Base-by-base conservation (phyloP, 2,888 invertebrate species). In the Ophioninae sp. region DNA sequence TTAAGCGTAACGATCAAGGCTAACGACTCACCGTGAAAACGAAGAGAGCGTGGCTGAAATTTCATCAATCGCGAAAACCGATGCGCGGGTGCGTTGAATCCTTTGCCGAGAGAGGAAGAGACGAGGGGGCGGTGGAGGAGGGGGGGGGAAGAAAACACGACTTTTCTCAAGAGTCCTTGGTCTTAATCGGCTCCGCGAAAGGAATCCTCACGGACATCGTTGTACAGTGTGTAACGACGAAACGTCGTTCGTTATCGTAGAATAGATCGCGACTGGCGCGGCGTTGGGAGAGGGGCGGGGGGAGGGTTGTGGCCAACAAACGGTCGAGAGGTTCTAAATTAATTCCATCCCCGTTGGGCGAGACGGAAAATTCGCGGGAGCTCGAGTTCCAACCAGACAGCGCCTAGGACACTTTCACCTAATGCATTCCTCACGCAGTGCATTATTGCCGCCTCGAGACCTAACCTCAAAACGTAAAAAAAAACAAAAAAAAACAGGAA, bases 401-500 rank as follows among this genome's bases (percentile, higher is more conserved):
- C 83, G 83, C 77, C 72, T 81, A 75, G 64, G 67, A 78, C 80
- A 89, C 89, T 89, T 90, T 89, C 89, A 89, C 90, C 86, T 63
- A 84, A 80, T 65, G 83, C 78, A 81, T 85, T 87, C 88, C 81
- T 86, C 75, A 72, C 78, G 71, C 73, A 76, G 76, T 81, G 86
- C 88, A 87, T 79, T 73, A 71, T 78, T 85, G 81, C 85, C 75
- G 72, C 81, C 67, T 56, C 30, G 39, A 61, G 23, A 22, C 68
- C 87, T 76, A 88, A 86, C n/a, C 30, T 58, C n/a, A 13, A 56
- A 59, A 30, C 8, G 6, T n/a, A 58, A 59, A 23, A 68, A 41
- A 58, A 44, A 22, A 9, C 10, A 6, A 56, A 44, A 23, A 10
- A 17, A 39, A 39, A 39, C 39, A 39, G 7, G 13, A 44, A n/a